Conservation (phyloP, 1,140 invertebrate genomes). For the Mycetomoellerius zeteki region DNA sequence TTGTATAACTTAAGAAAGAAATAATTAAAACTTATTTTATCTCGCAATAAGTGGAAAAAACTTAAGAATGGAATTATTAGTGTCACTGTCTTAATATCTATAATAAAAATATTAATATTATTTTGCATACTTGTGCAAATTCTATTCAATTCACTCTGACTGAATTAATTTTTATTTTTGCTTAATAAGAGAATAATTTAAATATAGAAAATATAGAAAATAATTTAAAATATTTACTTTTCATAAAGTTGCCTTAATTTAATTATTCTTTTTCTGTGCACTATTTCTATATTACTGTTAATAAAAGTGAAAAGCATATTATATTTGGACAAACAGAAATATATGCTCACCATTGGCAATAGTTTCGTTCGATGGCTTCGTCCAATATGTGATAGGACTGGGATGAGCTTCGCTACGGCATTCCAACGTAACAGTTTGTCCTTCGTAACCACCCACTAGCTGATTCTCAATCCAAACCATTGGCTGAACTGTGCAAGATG, state of each 20-base stretch:
- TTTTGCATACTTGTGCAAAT: neutral
- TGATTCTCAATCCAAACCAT: conserved; percentile 88
- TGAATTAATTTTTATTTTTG: neutral
- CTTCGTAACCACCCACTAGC: conserved; percentile 87
- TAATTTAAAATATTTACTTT: neutral
- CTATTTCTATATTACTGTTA: neutral
- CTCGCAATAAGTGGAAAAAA: neutral
- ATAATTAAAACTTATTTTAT: neutral
- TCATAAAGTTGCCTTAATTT: neutral
- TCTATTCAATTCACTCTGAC: neutral
- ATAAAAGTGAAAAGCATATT: neutral
- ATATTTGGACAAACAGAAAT: neutral
- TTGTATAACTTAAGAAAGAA: neutral
- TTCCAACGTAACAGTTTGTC: conserved; percentile 87
- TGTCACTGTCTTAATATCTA: neutral
- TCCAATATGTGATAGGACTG: conserved; percentile 88
- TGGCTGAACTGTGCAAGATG: conserved; percentile 86
- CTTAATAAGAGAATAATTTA: too few species aligned
- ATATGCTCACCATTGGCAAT: conserved; percentile 81
- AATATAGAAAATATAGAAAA: too few species aligned
- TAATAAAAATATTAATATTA: neutral
- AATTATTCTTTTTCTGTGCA: neutral
- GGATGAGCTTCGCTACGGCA: conserved; percentile 89
- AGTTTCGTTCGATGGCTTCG: conserved; percentile 84
- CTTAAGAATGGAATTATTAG: neutral